Evolutionary conservation across 53 echinoderm and acorn worm genomes (phyloP), one percentile per base, ranked within the genome.

Genomic region (Paelopatides confundens): DNA sequence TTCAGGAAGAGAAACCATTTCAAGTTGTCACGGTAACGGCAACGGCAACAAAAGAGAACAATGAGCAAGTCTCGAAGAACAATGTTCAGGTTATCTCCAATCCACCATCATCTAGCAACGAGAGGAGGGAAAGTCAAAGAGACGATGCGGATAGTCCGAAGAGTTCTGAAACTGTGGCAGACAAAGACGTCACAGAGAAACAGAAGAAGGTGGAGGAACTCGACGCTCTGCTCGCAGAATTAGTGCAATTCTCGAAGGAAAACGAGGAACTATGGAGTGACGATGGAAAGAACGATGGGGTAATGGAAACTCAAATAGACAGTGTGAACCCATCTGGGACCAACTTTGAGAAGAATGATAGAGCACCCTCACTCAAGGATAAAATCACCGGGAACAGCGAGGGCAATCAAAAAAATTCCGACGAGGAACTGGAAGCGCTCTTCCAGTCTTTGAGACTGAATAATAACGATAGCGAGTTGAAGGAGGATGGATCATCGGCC

Each of bases 1-100:
- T 35, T 1, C 63, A 83, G 37, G 39, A 64, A 29, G 84, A 83
- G 64, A 37, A 83, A 27, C 84, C 63, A 35, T 27, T 28, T 21
- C 54, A 64, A 18, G 63, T 83, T 62, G 84, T 83, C 64, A 83
- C 34, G 5, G 84, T 83, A 37, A 83, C 84, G 24, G 84, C 79
- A 52, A 30, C 52, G 13, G 18, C 10, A 39, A 39, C 38, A 36
- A 40, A 13, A 21, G 76, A 26, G 38, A 28, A 39, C n/a, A 53
- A 30, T 13, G 79, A 29, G 13, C 24, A 76, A 76, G 40, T 46
- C 27, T 21, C 38, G 5, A 74, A 40, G 46, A 74, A 6, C 23
- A 79, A 31, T 0, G 53, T 79, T 30, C 27, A 79, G 43, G 21
- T 79, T 52, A 24, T 79, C 6, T 29, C 50, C 32, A 79, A 52